phyloP scores from a whole-genome alignment of 2,797 vertebrate genomes.

The Falco berigora region DNA sequence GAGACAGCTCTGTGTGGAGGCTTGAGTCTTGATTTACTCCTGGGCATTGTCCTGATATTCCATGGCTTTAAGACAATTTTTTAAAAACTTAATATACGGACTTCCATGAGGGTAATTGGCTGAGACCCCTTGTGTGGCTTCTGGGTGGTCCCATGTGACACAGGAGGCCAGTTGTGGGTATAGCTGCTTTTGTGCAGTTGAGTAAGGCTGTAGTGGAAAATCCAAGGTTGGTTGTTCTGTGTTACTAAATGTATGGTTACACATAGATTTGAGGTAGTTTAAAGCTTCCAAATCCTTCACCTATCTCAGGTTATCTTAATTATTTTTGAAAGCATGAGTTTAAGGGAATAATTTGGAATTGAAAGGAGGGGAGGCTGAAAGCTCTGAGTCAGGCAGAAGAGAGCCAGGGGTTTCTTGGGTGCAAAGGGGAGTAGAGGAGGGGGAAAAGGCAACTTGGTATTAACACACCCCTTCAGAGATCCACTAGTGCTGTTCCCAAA shows the following conservation, averaged over 20 bases:
- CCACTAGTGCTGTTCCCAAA: not conserved
- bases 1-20: conserved; percentile 21
- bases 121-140: not conserved
- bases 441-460: not conserved
- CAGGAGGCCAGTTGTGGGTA: not conserved
- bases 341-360: not conserved
- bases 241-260: not conserved
- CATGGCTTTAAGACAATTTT: not conserved
- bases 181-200: not conserved
- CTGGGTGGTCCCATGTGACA: not conserved
- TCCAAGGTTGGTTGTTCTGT: not conserved
- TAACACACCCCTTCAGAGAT: not conserved
- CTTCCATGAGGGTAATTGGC: not conserved
- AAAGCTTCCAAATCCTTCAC: not conserved
- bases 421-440: not conserved
- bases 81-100: not conserved
- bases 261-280: not conserved
- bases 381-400: not conserved
- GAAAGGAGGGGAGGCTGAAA: not conserved
- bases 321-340: not conserved
- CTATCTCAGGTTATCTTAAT: not conserved
- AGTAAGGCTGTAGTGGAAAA: not conserved
- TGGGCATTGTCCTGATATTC: not conserved
- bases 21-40: conserved; percentile 27
- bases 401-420: not conserved